Evolutionary conservation across 2,888 invertebrate genomes (phyloP).

Genomic region (Conops quadrifasciatus): DNA sequence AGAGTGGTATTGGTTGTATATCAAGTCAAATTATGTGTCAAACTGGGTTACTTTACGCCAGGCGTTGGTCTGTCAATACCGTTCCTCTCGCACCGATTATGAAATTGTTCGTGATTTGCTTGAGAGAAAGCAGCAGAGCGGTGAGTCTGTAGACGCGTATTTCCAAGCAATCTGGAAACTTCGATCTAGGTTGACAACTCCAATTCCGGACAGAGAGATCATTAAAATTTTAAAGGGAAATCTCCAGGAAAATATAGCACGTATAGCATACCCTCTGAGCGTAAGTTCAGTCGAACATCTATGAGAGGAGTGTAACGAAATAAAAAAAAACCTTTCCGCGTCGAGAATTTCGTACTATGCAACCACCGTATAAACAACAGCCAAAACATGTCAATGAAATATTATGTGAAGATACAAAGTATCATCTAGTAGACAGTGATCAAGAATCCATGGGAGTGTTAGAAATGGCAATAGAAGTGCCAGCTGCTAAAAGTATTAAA

Average conservation of each 20-base stretch:
- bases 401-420: not conserved
- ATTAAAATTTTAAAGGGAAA: conserved; percentile 33
- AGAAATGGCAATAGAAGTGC: not conserved
- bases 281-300: too few relatives aligned
- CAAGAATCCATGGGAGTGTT: not conserved
- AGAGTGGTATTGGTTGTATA: conserved; percentile 19
- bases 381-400: not conserved
- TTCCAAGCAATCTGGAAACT: conserved; percentile 32
- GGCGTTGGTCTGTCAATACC: conserved; percentile 22
- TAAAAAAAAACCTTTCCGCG: too few relatives aligned
- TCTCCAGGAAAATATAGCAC: not conserved
- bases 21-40: not conserved
- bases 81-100: conserved; percentile 4
- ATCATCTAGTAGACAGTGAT: not conserved
- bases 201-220: conserved; percentile 23
- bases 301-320: too few relatives aligned
- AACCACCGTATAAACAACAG: too few relatives aligned
- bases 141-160: conserved; percentile 22
- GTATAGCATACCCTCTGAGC: conserved; percentile 20
- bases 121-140: conserved; percentile 10
- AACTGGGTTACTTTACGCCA: not conserved
- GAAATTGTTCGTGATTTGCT: conserved; percentile 26
- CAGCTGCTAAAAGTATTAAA: not conserved
- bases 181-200: conserved; percentile 12
- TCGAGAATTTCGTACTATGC: too few relatives aligned